Evolutionary conservation across 2,888 invertebrate genomes (phyloP).

Genomic region (Opisthograptis luteolata): DNA sequence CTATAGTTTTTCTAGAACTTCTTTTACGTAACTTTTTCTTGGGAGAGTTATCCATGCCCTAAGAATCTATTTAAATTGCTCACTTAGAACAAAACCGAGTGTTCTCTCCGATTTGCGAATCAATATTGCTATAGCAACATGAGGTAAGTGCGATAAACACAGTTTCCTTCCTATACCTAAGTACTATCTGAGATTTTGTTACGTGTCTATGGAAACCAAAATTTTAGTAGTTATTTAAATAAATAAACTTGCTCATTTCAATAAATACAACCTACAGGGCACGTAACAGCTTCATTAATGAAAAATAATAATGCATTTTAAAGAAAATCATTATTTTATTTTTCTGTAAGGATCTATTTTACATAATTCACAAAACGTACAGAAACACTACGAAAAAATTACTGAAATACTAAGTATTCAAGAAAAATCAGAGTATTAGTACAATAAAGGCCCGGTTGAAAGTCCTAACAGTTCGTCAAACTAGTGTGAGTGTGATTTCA

Average conservation of each 20-base stretch:
- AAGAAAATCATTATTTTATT: too few relatives aligned
- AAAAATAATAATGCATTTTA: too few relatives aligned
- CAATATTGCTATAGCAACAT: slow-evolving; percentile 68
- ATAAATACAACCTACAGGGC: too few relatives aligned
- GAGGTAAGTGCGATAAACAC: background rate
- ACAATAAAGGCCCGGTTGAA: too few relatives aligned
- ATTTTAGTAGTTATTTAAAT: too few relatives aligned
- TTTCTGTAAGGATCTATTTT: too few relatives aligned
- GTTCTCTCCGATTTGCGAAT: slow-evolving; percentile 28
- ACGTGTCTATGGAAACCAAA: slow-evolving; percentile 19
- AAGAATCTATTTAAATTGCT: slow-evolving; percentile 1
- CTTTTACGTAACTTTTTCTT: slow-evolving; percentile 56
- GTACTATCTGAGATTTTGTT: background rate
- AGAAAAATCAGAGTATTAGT: background rate
- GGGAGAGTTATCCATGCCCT: slow-evolving; percentile 36
- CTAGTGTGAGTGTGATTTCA: too few relatives aligned
- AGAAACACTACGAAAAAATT: background rate
- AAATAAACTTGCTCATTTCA: too few relatives aligned
- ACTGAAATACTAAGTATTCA: background rate
- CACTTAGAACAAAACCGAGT: slow-evolving; percentile 8
- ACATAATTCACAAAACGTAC: background rate
- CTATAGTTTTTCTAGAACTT: slow-evolving; percentile 54
- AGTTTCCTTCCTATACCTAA: background rate
- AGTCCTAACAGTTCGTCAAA: too few relatives aligned
- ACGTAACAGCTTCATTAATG: too few relatives aligned